phyloP scores from a whole-genome alignment of 2,888 invertebrate genomes.

The Plagiodera versicolora region DNA sequence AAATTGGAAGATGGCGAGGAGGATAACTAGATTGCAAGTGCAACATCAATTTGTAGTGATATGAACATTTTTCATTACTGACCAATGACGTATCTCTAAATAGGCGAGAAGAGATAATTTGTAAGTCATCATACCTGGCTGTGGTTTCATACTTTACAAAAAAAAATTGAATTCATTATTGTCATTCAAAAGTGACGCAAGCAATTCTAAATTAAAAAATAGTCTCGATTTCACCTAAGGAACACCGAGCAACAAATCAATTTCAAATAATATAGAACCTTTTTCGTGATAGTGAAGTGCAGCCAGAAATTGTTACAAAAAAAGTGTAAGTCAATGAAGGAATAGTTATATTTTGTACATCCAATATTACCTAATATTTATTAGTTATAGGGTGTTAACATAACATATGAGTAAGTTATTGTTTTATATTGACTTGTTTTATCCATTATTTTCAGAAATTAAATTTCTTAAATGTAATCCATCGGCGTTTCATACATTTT shows the following conservation, averaged over 20 bases:
- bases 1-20: conserved; percentile 68
- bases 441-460: conserved; percentile 28
- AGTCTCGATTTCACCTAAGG: neutral
- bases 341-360: conserved; percentile 45
- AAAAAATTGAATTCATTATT: conserved; percentile 18
- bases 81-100: conserved; percentile 47
- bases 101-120: conserved; percentile 40
- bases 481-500: neutral
- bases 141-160: conserved; percentile 45
- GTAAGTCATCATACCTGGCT: conserved; percentile 42
- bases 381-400: conserved; percentile 42
- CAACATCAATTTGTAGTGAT: conserved; percentile 39
- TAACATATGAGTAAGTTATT: conserved; percentile 41
- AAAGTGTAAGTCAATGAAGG: conserved; percentile 42
- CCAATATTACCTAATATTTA: conserved; percentile 41
- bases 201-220: conserved; percentile 1
- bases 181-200: neutral
- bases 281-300: conserved; percentile 33
- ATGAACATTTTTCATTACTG: conserved; percentile 41
- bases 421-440: conserved; percentile 38
- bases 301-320: conserved; percentile 43
- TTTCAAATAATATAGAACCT: neutral
- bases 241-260: neutral
- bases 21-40: conserved; percentile 45
- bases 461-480: conserved; percentile 30